These are phyloP conservation scores for Platichthys stellatus DNA, from an alignment of 2,113 vertebrate species.

Conservation along the genomic window DNA sequence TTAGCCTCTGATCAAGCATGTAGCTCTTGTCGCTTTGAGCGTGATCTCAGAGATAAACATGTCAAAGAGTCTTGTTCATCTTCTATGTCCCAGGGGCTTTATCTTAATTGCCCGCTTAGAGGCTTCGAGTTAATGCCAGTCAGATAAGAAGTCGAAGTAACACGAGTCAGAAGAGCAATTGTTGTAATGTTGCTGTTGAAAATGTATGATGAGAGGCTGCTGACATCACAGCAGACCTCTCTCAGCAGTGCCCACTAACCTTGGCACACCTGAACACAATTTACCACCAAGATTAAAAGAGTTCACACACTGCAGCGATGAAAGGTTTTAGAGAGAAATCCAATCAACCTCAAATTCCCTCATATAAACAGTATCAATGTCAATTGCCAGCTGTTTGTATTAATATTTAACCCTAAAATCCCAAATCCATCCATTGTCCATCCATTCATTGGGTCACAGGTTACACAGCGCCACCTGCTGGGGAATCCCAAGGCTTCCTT, in stretches of 20 bases:
- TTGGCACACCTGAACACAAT: conserved; percentile 64
- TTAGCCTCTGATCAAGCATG: neutral
- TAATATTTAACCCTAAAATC: neutral
- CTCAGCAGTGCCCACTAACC: conserved; percentile 55
- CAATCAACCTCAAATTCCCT: neutral
- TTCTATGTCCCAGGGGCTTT: conserved; percentile 22
- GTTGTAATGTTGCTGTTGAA: conserved; percentile 55
- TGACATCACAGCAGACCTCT: conserved; percentile 56
- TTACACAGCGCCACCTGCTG: neutral
- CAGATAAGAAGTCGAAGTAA: conserved; percentile 42
- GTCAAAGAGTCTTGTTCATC: conserved; percentile 13
- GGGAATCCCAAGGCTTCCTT: neutral
- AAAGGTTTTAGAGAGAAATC: conserved; percentile 9
- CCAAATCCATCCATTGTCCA: neutral
- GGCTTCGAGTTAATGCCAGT: conserved; percentile 11
- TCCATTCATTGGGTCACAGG: neutral
- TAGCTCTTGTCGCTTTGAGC: neutral
- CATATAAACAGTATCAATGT: neutral
- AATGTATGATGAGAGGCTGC: conserved; percentile 54
- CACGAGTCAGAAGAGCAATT: conserved; percentile 49
- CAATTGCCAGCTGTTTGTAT: too few relatives aligned
- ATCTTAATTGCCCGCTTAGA: conserved; percentile 51
- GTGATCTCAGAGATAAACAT: conserved; percentile 24
- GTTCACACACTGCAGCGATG: conserved; percentile 34
- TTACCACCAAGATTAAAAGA: conserved; percentile 22